phyloP scores from a whole-genome alignment of 1,140 invertebrate species.

The Drosophila ohnishii region DNA sequence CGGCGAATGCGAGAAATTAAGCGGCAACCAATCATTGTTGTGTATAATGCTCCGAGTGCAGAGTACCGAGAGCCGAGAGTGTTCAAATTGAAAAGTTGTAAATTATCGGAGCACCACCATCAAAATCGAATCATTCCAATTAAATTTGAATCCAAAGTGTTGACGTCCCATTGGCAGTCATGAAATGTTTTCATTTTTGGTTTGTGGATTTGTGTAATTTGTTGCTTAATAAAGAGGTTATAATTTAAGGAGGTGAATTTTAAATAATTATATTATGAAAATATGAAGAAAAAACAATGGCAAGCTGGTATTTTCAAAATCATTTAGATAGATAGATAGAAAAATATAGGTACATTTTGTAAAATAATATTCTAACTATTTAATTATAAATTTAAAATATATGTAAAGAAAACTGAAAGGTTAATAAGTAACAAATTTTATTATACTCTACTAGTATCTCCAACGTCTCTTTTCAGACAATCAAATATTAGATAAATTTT shows the following conservation, averaged over 20 bases:
- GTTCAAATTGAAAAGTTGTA: constrained; percentile 78
- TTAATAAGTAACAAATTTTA: too few relatives aligned
- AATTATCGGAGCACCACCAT: constrained; percentile 70
- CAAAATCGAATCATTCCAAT: constrained; percentile 80
- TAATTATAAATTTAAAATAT: too few relatives aligned
- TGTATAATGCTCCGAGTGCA: constrained; percentile 52
- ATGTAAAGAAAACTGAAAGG: too few relatives aligned
- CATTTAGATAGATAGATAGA: too few relatives aligned
- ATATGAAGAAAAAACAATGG: neutral
- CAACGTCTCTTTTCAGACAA: too few relatives aligned
- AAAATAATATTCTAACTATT: too few relatives aligned
- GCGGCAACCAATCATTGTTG: constrained; percentile 77
- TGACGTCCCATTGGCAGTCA: constrained; percentile 11
- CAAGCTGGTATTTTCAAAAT: too few relatives aligned
- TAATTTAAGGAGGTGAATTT: neutral
- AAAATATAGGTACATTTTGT: too few relatives aligned
- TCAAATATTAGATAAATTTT: too few relatives aligned
- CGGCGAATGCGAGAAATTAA: constrained; percentile 60
- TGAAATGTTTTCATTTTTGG: neutral
- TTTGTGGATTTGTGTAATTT: neutral
- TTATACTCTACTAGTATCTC: too few relatives aligned
- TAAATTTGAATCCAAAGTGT: constrained; percentile 76
- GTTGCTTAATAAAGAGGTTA: neutral
- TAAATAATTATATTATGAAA: neutral
- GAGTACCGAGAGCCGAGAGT: constrained; percentile 37